These are phyloP conservation scores for Ramphastos sulfuratus DNA, from an alignment of 2,113 vertebrate genomes.

Conservation along the genomic window DNA sequence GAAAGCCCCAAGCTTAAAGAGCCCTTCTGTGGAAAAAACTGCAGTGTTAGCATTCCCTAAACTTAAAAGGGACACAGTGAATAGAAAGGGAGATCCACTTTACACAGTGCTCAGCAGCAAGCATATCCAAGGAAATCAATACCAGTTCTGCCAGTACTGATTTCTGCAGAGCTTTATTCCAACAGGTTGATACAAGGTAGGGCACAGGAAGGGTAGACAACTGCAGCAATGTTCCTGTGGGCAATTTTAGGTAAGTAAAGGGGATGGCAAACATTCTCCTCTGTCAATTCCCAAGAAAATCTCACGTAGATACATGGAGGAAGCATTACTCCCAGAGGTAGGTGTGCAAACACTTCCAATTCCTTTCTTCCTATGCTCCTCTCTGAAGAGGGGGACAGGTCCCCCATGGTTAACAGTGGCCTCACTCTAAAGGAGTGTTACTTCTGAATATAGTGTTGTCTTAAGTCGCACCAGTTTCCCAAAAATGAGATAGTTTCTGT, in stretches of 20 bases:
- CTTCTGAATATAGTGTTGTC: background rate
- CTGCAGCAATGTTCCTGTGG: background rate
- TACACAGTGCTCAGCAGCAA: conserved; percentile 23
- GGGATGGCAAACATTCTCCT: background rate
- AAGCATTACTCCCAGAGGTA: background rate
- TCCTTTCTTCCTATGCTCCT: background rate
- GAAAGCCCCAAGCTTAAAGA: background rate
- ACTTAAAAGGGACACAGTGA: background rate
- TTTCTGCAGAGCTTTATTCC: conserved; percentile 27
- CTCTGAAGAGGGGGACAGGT: background rate
- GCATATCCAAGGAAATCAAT: conserved; percentile 40
- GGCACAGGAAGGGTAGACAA: background rate
- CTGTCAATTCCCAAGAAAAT: background rate
- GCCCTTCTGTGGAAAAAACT: background rate
- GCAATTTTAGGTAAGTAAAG: background rate
- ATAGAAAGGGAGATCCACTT: conserved; percentile 10
- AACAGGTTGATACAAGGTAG: background rate
- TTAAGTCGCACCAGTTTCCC: background rate
- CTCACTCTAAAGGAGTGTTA: background rate
- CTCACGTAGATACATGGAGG: background rate
- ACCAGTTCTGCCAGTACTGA: conserved; percentile 16
- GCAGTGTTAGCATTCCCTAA: background rate
- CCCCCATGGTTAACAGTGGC: background rate
- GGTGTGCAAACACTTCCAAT: background rate
- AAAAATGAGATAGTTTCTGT: background rate